phyloP scores from a whole-genome alignment of 2,797 vertebrate species.

The Pithecia hirsuta region DNA sequence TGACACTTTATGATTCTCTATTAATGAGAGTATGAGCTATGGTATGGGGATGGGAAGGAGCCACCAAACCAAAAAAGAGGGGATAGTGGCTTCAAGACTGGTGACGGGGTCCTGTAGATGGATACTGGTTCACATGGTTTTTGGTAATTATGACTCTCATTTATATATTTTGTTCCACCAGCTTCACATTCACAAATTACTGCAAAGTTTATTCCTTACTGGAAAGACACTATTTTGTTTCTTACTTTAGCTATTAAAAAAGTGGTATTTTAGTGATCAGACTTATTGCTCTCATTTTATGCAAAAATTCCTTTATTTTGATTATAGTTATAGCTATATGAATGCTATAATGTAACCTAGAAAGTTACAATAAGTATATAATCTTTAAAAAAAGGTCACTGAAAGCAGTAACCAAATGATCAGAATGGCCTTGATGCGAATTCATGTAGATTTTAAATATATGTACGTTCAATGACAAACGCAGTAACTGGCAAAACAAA shows the following conservation, averaged over 20 bases:
- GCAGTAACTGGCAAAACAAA: background rate
- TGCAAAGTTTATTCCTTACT: background rate
- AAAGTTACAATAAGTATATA: background rate
- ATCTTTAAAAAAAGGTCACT: background rate
- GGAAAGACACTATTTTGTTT: background rate
- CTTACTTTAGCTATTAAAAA: background rate
- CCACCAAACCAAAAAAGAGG: background rate
- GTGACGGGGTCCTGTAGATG: background rate
- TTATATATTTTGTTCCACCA: background rate
- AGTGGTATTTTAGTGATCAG: background rate
- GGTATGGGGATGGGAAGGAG: background rate
- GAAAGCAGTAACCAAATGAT: constrained; percentile 8
- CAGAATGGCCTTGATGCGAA: constrained; percentile 18
- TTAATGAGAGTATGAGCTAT: background rate
- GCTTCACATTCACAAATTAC: background rate
- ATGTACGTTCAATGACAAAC: constrained; percentile 2
- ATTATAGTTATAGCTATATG: background rate
- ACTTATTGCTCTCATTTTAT: background rate
- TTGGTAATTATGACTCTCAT: background rate
- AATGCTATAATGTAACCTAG: background rate
- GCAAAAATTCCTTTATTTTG: background rate
- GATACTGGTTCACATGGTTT: background rate
- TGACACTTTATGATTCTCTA: accelerated
- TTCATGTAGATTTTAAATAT: constrained; percentile 7
- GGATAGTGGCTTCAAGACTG: background rate